Conservation (phyloP, 2,888 invertebrate species). For the Entomobrya proxima region DNA sequence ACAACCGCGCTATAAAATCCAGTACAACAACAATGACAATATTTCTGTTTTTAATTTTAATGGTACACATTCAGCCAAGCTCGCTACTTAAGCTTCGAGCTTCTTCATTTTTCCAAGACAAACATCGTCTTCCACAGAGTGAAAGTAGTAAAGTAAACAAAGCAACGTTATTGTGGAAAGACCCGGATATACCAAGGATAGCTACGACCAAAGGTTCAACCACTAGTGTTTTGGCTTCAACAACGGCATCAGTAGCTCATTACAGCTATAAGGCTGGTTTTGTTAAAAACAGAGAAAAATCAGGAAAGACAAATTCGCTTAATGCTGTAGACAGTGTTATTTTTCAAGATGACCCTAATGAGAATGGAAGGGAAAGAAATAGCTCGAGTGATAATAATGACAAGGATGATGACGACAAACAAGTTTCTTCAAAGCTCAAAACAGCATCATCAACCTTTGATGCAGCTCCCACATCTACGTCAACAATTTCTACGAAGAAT, state of each 20-base stretch:
- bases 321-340: slow-evolving; percentile 9
- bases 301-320: slow-evolving; percentile 49
- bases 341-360: slow-evolving; percentile 55
- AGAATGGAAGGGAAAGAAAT: slow-evolving; percentile 1
- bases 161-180: slow-evolving; percentile 2
- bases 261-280: slow-evolving; percentile 7
- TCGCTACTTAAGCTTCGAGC: slow-evolving; percentile 34
- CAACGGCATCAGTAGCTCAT: slow-evolving; percentile 30
- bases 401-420: slow-evolving; percentile 35
- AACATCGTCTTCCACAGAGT: neutral
- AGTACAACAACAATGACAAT: slow-evolving; percentile 39
- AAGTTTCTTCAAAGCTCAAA: slow-evolving; percentile 41
- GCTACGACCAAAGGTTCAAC: neutral
- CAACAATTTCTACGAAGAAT: slow-evolving; percentile 22
- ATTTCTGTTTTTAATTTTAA: slow-evolving; percentile 59
- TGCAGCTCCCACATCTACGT: neutral
- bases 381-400: slow-evolving; percentile 21
- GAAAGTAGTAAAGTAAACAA: slow-evolving; percentile 41
- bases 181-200: slow-evolving; percentile 15
- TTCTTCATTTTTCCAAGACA: neutral
- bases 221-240: neutral
- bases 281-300: slow-evolving; percentile 34
- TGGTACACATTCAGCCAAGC: slow-evolving; percentile 45
- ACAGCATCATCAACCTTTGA: slow-evolving; percentile 50
- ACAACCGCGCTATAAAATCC: slow-evolving; percentile 8